Evolutionary conservation across 2,113 vertebrate species (phyloP).

Genomic region (Centrocercus urophasianus): DNA sequence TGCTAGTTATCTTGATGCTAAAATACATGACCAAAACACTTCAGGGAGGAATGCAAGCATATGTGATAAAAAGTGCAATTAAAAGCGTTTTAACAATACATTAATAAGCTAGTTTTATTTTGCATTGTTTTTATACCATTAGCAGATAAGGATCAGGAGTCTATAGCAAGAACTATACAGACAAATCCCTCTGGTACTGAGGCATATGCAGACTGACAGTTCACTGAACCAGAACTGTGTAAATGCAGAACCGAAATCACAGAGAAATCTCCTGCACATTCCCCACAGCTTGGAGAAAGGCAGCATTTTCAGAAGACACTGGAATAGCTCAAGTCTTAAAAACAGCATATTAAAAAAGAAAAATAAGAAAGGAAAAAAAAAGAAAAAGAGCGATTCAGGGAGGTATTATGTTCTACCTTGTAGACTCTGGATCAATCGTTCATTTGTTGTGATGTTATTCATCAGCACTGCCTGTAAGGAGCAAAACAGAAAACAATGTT

Average conservation of each 20-base stretch:
- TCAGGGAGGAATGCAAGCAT: neutral
- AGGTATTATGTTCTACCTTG: constrained; percentile 47
- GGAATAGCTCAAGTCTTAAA: neutral
- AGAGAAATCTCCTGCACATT: neutral
- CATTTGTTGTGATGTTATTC: constrained; percentile 69
- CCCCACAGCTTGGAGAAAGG: neutral
- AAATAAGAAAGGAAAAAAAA: neutral
- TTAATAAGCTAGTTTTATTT: neutral
- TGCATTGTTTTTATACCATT: rapidly evolving
- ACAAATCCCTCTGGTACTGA: neutral
- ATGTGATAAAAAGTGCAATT: neutral
- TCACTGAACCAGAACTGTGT: neutral
- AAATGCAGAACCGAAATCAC: neutral
- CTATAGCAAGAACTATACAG: neutral
- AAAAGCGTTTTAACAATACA: neutral
- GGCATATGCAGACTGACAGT: neutral
- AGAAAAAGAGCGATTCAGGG: neutral
- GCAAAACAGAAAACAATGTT: neutral
- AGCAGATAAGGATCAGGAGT: neutral
- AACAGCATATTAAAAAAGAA: neutral
- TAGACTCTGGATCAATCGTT: constrained; percentile 62
- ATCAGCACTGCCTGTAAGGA: constrained; percentile 57
- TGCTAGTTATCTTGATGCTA: neutral
- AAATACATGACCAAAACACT: neutral
- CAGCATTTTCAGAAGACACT: neutral